Conservation (phyloP, 1,140 invertebrate species). For the Stenopsyche tienmushanensis region DNA sequence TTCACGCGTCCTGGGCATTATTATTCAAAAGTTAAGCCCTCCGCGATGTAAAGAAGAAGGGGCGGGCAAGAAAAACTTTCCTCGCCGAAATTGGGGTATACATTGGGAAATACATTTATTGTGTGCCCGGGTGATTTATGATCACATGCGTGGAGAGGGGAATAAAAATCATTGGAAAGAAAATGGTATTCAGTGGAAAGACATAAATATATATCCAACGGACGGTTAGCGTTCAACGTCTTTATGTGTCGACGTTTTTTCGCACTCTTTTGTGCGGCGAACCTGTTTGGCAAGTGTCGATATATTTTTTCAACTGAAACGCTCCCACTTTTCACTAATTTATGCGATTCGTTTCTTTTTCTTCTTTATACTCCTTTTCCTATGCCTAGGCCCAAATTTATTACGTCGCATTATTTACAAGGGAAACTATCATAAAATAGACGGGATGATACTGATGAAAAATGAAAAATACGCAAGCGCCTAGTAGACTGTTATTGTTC, state of each 20-base stretch:
- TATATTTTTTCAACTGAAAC: neutral
- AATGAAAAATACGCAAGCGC: too few relatives aligned
- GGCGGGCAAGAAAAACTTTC: constrained; percentile 19
- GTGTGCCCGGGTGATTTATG: constrained; percentile 41
- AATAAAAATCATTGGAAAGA: constrained; percentile 42
- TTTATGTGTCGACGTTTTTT: constrained; percentile 24
- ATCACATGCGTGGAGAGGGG: constrained; percentile 30
- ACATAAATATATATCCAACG: constrained; percentile 41
- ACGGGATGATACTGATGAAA: too few relatives aligned
- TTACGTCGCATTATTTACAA: neutral
- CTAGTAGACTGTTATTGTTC: too few relatives aligned
- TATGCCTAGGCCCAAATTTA: neutral
- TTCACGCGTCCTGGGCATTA: constrained; percentile 11
- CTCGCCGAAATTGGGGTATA: constrained; percentile 34
- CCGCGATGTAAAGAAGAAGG: constrained; percentile 18
- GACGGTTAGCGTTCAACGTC: constrained; percentile 38
- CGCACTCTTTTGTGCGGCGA: constrained; percentile 19
- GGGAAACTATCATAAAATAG: neutral
- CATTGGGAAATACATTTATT: constrained; percentile 43
- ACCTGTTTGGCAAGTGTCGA: constrained; percentile 36
- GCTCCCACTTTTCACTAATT: neutral
- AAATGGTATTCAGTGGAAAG: constrained; percentile 42
- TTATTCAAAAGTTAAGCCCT: constrained; percentile 33
- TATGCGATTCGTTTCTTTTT: neutral
- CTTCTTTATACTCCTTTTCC: neutral